phyloP scores from a whole-genome alignment of 2,113 vertebrate genomes.

The Ictalurus furcatus region DNA sequence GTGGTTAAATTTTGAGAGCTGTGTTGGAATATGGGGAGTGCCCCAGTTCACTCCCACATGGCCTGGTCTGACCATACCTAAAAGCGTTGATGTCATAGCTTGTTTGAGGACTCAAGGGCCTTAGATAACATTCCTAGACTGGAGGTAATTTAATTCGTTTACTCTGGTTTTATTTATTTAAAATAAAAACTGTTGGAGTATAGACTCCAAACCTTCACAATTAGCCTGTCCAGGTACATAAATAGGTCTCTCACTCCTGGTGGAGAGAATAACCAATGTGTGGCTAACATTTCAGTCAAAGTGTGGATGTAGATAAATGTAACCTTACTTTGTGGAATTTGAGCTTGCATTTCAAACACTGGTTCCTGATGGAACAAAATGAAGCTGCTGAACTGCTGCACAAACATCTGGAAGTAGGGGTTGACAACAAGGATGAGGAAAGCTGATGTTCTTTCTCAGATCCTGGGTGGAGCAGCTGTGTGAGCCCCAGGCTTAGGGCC shows the following conservation, averaged over 20 bases:
- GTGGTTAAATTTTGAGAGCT: neutral
- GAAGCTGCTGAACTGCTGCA: slow-evolving; percentile 33
- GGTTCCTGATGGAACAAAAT: slow-evolving; percentile 6
- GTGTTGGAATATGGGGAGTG: neutral
- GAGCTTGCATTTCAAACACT: neutral
- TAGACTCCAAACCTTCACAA: slow-evolving; percentile 54
- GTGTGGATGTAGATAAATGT: neutral
- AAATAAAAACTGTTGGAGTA: slow-evolving; percentile 53
- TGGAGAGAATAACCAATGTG: slow-evolving; percentile 1
- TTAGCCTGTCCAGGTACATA: slow-evolving; percentile 53
- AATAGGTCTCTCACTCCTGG: slow-evolving; percentile 43
- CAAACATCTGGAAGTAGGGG: slow-evolving; percentile 60
- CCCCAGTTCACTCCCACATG: neutral
- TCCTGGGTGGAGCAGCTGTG: slow-evolving; percentile 66
- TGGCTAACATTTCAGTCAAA: neutral
- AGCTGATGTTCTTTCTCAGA: slow-evolving; percentile 64
- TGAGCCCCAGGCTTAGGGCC: slow-evolving; percentile 49
- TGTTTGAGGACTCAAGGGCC: slow-evolving; percentile 54
- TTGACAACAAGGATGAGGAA: slow-evolving; percentile 45
- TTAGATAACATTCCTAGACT: slow-evolving; percentile 61
- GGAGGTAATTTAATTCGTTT: slow-evolving; percentile 59
- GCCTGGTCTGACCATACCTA: neutral
- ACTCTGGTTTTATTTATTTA: slow-evolving; percentile 59
- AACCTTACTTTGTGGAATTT: slow-evolving; percentile 26
- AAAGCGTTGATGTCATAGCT: slow-evolving; percentile 50